phyloP scores from a whole-genome alignment of 1,140 invertebrate species.

The Oedothorax gibbosus region DNA sequence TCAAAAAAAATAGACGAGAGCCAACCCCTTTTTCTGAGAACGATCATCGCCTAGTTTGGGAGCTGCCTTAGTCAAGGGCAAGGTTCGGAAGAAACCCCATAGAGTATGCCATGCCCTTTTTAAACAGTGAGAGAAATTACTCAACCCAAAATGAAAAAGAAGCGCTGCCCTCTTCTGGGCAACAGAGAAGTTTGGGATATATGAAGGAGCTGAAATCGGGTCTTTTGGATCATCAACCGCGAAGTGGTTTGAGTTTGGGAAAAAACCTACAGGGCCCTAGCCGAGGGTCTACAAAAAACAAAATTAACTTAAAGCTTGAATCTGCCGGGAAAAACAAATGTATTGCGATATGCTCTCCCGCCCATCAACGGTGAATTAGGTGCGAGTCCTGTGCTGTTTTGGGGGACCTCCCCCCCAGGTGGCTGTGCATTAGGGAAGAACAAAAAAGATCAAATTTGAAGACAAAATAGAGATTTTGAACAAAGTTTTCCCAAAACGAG shows the following conservation, averaged over 20 bases:
- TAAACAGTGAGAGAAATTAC: slow-evolving; percentile 60
- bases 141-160: slow-evolving; percentile 63
- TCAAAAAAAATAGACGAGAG: slow-evolving; percentile 7
- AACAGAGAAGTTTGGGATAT: slow-evolving; percentile 63
- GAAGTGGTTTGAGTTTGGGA: neutral
- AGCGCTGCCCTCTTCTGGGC: slow-evolving; percentile 63
- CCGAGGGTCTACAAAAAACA: neutral
- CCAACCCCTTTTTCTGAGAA: too few relatives aligned
- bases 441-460: neutral
- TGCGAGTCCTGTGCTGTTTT: neutral
- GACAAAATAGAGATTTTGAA: neutral
- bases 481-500: neutral
- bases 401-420: neutral
- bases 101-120: slow-evolving; percentile 55
- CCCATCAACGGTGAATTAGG: neutral
- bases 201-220: slow-evolving; percentile 32
- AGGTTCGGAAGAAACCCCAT: slow-evolving; percentile 62
- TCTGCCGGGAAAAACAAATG: neutral
- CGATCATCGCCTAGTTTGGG: slow-evolving; percentile 55
- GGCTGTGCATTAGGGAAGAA: neutral
- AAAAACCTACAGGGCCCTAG: neutral
- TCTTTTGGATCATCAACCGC: neutral
- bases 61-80: slow-evolving; percentile 63
- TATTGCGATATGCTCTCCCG: neutral
- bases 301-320: neutral